A percentile compares a stretch with the other conserved stretches of the same genome.
phyloP scores from a whole-genome alignment of 2,888 invertebrate genomes.

The Quadriops clusia region DNA sequence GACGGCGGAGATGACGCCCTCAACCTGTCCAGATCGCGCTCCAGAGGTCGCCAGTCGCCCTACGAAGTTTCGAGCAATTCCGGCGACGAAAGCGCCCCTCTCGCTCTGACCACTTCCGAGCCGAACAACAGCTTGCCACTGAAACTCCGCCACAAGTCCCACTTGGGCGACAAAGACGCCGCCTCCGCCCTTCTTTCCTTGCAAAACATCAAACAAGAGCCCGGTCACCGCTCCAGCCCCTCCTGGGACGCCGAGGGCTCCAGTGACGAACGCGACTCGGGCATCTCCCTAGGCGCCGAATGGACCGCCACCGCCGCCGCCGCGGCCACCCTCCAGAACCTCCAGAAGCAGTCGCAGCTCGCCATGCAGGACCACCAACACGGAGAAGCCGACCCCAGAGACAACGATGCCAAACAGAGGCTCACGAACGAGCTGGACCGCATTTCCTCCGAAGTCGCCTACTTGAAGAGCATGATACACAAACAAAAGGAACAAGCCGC shows the following conservation, averaged over 20 bases:
- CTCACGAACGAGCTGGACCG: constrained; percentile 77
- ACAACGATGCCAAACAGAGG: constrained; percentile 56
- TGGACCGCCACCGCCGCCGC: constrained; percentile 40
- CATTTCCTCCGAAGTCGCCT: constrained; percentile 83
- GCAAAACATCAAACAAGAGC: constrained; percentile 79
- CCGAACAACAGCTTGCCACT: constrained; percentile 74
- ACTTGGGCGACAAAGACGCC: constrained; percentile 81
- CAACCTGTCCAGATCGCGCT: constrained; percentile 46
- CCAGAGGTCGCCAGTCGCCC: constrained; percentile 49
- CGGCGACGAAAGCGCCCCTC: constrained; percentile 44
- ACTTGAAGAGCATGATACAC: constrained; percentile 69
- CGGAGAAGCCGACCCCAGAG: constrained; percentile 20
- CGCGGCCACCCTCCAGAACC: constrained; percentile 30
- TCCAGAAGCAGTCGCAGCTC: constrained; percentile 32
- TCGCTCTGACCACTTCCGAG: constrained; percentile 37
- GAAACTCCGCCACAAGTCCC: constrained; percentile 83
- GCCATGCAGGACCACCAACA: constrained; percentile 24
- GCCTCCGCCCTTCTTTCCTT: constrained; percentile 69
- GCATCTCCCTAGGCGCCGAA: constrained; percentile 70
- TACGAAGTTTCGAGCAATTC: constrained; percentile 69
- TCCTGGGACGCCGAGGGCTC: constrained; percentile 85
- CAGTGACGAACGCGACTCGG: constrained; percentile 82
- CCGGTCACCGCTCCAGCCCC: constrained; percentile 64
- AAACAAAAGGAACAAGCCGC: constrained; percentile 31
- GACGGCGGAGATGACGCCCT: constrained; percentile 50